Conservation (phyloP, 1,140 invertebrate genomes). For the Druon quercuslanigerum region DNA sequence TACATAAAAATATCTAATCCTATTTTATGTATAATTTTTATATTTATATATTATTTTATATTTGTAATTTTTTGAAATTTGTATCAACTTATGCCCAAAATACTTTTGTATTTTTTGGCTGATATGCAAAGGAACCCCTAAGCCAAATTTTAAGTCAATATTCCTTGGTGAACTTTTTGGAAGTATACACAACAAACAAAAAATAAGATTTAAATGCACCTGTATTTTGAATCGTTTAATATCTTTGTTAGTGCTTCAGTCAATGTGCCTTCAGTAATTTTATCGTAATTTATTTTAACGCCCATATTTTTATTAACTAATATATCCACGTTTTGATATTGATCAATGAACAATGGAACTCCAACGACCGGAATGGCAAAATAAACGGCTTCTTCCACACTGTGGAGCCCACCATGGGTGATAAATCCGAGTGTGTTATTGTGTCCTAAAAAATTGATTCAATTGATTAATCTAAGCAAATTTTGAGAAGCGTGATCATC, state of each 20-base stretch:
- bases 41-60: no score
- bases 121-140: no score
- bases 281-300: slow-evolving; percentile 34
- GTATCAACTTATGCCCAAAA: no score
- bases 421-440: slow-evolving; percentile 70
- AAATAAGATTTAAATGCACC: slow-evolving; percentile 31
- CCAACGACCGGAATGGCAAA: slow-evolving; percentile 72
- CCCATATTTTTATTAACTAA: slow-evolving; percentile 42
- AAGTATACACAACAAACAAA: no score
- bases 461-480: background rate
- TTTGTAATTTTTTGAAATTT: no score
- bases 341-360: slow-evolving; percentile 66
- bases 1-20: no score
- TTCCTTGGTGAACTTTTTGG: no score
- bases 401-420: slow-evolving; percentile 73
- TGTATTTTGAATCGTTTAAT: slow-evolving; percentile 48
- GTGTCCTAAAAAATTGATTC: slow-evolving; percentile 63
- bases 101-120: no score
- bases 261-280: slow-evolving; percentile 41
- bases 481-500: background rate
- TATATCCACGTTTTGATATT: slow-evolving; percentile 50
- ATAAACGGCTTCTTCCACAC: slow-evolving; percentile 72
- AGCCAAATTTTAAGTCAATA: no score
- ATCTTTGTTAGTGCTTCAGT: slow-evolving; percentile 43
- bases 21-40: no score